Evolutionary conservation across 1,140 invertebrate genomes (phyloP).

Genomic region (Phthorimaea operculella): DNA sequence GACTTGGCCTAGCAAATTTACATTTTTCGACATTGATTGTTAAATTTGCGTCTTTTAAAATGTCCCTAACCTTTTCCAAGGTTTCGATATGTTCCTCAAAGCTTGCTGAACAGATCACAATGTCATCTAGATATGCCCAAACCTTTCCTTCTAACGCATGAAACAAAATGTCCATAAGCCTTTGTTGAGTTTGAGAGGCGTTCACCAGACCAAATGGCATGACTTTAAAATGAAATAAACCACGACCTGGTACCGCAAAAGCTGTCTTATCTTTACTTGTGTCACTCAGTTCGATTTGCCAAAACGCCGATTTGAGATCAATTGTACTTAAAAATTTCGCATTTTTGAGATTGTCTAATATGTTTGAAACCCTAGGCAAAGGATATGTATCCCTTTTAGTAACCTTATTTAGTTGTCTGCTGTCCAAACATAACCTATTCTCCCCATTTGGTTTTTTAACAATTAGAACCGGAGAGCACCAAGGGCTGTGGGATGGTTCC

Average conservation of each 20-base stretch:
- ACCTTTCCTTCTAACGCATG: slow-evolving; percentile 20
- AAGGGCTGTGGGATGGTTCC: slow-evolving; percentile 10
- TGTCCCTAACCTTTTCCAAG: slow-evolving; percentile 10
- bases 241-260: slow-evolving; percentile 29
- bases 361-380: slow-evolving; percentile 27
- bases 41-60: slow-evolving; percentile 23
- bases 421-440: slow-evolving; percentile 24
- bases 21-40: slow-evolving; percentile 31
- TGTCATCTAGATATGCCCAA: slow-evolving; percentile 37
- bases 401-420: slow-evolving; percentile 29
- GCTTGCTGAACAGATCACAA: slow-evolving; percentile 29
- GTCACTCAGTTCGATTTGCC: slow-evolving; percentile 36
- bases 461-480: slow-evolving; percentile 21
- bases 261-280: slow-evolving; percentile 30
- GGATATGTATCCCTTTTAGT: slow-evolving; percentile 32
- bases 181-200: slow-evolving; percentile 20
- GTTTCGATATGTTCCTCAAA: slow-evolving; percentile 36
- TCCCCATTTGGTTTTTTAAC: slow-evolving; percentile 16
- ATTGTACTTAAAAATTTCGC: slow-evolving; percentile 34
- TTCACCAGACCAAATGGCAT: slow-evolving; percentile 26
- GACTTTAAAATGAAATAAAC: slow-evolving; percentile 31
- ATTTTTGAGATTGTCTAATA: slow-evolving; percentile 28
- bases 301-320: slow-evolving; percentile 40
- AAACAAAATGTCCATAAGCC: slow-evolving; percentile 31
- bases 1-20: slow-evolving; percentile 17